Evolutionary conservation across 53 echinoderm and acorn worm genomes (phyloP), one percentile per base, ranked within the genome.

Genomic region (Glandiceps talaboti): DNA sequence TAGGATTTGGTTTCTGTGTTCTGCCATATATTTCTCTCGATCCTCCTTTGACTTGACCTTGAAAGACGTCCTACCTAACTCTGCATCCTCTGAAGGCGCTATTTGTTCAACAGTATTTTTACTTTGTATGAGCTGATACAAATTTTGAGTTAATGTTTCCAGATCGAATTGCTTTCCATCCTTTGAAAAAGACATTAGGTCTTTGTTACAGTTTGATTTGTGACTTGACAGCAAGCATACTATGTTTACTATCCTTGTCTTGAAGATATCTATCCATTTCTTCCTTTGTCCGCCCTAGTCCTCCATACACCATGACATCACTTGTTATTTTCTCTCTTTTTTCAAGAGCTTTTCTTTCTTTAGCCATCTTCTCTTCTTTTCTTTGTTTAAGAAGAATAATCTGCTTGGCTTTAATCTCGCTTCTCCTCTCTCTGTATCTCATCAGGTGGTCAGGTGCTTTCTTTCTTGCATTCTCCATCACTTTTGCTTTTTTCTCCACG

Each of bases 371-470:
- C 64, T 45, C 64, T 45, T 45, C 64, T 45, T 45, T 45, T 45
- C 64, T 45, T 45, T 45, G 64, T 45, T 45, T 45, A 45, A 45
- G 64, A 45, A 45, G 64, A 45, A 45, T 45, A 45, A 45, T 45
- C 64, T 45, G 64, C 64, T 45, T 45, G 64, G 64, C 64, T 45
- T 45, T 45, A 45, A 45, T 45, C 64, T 45, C 64, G 20, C 64
- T 45, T 45, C 64, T 45, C 64, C 64, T 45, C 20, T 45, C 64
- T 45, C 64, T 45, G 64, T 45, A 45, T 45, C 64, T 45, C 64
- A 45, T 45, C 64, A 45, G 64, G 64, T 45, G 64, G 64, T 45
- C 64, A 45, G 64, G 64, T 45, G 64, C 64, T 45, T 45, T 45
- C 64, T 45, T 45, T 45, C 64, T 45, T 45, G 64, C 64, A 45